Evolutionary conservation across 2,888 invertebrate species (phyloP), one percentile per base, ranked within the genome.

Genomic region (Sinohyriopsis cumingii): DNA sequence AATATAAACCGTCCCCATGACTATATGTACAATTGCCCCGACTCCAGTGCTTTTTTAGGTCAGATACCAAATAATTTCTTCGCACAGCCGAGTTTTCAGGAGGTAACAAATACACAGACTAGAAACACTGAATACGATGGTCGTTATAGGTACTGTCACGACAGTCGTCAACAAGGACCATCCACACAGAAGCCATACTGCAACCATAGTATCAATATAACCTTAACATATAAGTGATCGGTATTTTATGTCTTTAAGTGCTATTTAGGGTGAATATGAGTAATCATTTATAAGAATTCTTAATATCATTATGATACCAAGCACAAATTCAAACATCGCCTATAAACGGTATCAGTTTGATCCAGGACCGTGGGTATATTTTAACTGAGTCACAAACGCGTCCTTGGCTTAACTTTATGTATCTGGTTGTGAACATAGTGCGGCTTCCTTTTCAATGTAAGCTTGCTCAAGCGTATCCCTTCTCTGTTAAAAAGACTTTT

Each of bases 181-280:
- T 65, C 77, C 20, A 57, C 69, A 9, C 69, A 71, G 19, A 72
- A 73, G 20, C 79, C 76, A 57, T 76, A 76, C 55, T 83, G 84
- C 72, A 86, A 85, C 67, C 84, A 84, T 64, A 86, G 85, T 64
- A 86, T 86, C n/a, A 86, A 86, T 65, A 86, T 86, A 19, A 86
- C 86, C 12, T 73, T 86, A 4, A 84, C 85, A 25, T 86, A 86
- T 63, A 86, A 85, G 60, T 84, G 71, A 72, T 57, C 24, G 57
- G 57, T 20, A 24, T 57, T n/a, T 15, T 15, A 24, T 57, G 45
- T 45, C 15, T 45, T 45, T 45, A 45, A 45, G 45, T 45, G 45
- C 45, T 45, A 45, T 12, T 45, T 15, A 15, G 45, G 45, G 15
- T 12, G 45, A 15, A 45, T 45, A 12, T 45, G 45, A 15, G 45